Base-by-base conservation (phyloP, 2,888 invertebrate species). In the Melieria omissa region DNA sequence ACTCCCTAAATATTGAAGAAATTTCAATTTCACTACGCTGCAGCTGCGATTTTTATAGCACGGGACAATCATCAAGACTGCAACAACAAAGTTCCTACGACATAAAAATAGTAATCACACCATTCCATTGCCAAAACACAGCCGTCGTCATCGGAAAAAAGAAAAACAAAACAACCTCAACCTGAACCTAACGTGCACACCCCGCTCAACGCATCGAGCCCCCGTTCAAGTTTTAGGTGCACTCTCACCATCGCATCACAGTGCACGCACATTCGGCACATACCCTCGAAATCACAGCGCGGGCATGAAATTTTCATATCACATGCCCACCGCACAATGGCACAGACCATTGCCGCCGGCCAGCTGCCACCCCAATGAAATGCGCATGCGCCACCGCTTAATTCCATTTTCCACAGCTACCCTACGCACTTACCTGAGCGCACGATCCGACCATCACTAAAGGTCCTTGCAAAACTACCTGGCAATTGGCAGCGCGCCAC, bases 391-490 rank as follows among this genome's bases (percentile, higher is more conserved):
- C 74, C 65, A 65, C 70, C 60, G 52, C 65, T 73, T 58, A 41
- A 65, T 70, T 70, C 64, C 49, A 42, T 54, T 55, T 14, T 12
- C 9, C 10, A 44, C 14, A 16, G 77, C 16, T 76, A 79, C 80
- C 80, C 80, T 76, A 77, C 77, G 78, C 78, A 83, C 75, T 79
- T 82, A 83, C 82, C 82, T 83, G 83, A 78, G 60, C 68, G 52
- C 44, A 7, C 12, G 45, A 52, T 42, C 16, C 47, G 55, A 1
- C 5, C 14, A 52, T 44, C 14, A 52, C 70, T 77, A 79, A 79
- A 76, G 83, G 83, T 82, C 77, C 75, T 80, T 80, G 82, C 83
- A 78, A 82, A 83, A 75, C 83, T 83, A 83, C 82, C 82, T 83
- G 82, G 84, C 65, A 65, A 58, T 16, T n/a, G 52, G 41, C 57